A percentile compares a stretch with the other conserved stretches of the same genome.
Evolutionary conservation across 2,113 vertebrate species (phyloP).

Genomic region (Gadus macrocephalus): DNA sequence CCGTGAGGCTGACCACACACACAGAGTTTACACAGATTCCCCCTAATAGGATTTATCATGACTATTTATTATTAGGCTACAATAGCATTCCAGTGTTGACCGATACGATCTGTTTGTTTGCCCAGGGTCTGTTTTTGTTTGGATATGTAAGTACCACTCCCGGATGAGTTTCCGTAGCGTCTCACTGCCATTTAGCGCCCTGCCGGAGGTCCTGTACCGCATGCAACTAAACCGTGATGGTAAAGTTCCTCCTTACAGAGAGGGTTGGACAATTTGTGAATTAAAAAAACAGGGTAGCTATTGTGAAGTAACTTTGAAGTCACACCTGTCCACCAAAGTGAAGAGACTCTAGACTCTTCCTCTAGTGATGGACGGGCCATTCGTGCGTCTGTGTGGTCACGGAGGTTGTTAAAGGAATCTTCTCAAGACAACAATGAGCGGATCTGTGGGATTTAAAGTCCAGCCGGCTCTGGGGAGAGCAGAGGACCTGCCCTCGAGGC

Average conservation of each 20-base stretch:
- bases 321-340: conserved; percentile 1
- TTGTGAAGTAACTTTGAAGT: not conserved
- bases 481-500: conserved; percentile 51
- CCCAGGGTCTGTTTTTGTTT: conserved; percentile 42
- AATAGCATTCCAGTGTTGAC: conserved; percentile 36
- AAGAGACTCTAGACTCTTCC: conserved; percentile 26
- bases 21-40: conserved; percentile 24
- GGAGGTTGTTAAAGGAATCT: conserved; percentile 58
- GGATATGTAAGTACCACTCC: conserved; percentile 53
- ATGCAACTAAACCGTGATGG: conserved; percentile 41
- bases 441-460: conserved; percentile 63
- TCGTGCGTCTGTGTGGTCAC: conserved; percentile 61
- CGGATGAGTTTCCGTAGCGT: conserved; percentile 4
- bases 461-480: conserved; percentile 54
- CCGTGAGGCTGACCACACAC: conserved; percentile 45
- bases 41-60: conserved; percentile 9
- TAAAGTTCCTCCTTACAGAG: conserved; percentile 1
- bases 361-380: conserved; percentile 33
- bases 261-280: too few species aligned
- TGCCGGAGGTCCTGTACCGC: conserved; percentile 40
- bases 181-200: conserved; percentile 23
- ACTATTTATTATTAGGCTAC: conserved; percentile 29
- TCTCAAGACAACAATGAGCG: conserved; percentile 66
- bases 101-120: conserved; percentile 46
- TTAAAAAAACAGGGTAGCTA: not conserved